A percentile compares a stretch with the other conserved stretches of the same genome.
These are phyloP conservation scores for Pterois miles DNA, from an alignment of 2,797 vertebrate genomes.

Conservation along the genomic window DNA sequence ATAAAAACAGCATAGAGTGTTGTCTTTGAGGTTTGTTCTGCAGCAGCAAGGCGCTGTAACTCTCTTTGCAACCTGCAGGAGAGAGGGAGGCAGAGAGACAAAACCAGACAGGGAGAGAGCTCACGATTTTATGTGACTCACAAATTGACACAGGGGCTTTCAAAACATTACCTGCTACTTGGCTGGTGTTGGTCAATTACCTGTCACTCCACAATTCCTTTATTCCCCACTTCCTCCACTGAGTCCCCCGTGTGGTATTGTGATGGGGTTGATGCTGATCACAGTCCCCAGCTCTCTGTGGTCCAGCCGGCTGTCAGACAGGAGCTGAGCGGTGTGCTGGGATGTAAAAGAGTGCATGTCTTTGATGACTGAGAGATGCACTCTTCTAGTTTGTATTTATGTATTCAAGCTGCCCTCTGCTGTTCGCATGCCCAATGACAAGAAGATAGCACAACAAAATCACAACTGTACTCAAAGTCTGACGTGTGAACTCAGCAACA, in stretches of 20 bases:
- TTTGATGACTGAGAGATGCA: constrained; percentile 70
- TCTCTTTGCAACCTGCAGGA: constrained; percentile 58
- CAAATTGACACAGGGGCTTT: constrained; percentile 58
- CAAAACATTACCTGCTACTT: constrained; percentile 67
- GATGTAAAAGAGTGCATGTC: constrained; percentile 63
- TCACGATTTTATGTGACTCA: constrained; percentile 58
- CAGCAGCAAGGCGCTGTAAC: constrained; percentile 54
- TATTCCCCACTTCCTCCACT: constrained; percentile 48
- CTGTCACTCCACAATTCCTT: constrained; percentile 68
- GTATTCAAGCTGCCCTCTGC: constrained; percentile 99
- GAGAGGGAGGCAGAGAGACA: constrained; percentile 16
- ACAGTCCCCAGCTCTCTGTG: constrained; percentile 58
- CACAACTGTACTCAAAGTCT: constrained; percentile 9
- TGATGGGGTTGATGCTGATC: constrained; percentile 73
- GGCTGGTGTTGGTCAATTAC: constrained; percentile 69
- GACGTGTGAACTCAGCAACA: not conserved
- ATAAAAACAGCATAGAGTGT: constrained; percentile 70
- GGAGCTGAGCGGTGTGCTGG: constrained; percentile 57
- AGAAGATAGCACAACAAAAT: constrained; percentile 55
- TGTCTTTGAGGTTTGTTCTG: constrained; percentile 72
- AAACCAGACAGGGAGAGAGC: constrained; percentile 24
- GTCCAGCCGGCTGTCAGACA: constrained; percentile 67
- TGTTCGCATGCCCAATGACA: constrained; percentile 87
- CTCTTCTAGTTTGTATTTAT: constrained; percentile 84
- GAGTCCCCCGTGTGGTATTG: constrained; percentile 58